Conservation (phyloP, 2,888 invertebrate species). For the Heliconius ismenius region DNA sequence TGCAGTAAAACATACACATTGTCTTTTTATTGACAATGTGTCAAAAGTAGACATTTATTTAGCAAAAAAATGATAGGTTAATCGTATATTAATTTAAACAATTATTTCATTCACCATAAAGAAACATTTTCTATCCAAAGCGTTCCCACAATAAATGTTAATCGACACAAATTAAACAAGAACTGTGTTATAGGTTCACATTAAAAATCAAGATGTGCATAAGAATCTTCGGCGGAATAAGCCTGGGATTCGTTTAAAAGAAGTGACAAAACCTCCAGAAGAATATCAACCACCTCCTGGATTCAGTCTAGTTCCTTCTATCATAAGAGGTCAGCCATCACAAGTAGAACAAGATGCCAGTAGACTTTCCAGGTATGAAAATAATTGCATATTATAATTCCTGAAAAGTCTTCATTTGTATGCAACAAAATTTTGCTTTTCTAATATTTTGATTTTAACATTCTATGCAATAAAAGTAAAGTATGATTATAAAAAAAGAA, state of each 20-base stretch:
- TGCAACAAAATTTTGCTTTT: background rate
- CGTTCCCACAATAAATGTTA: too few relatives aligned
- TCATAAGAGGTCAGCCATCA: constrained; percentile 69
- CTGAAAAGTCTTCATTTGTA: background rate
- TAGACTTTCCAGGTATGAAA: constrained; percentile 66
- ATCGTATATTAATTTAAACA: background rate
- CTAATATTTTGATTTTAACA: background rate
- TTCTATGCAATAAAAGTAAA: background rate
- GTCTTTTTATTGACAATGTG: background rate
- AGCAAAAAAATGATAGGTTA: background rate
- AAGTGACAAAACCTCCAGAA: constrained; percentile 79
- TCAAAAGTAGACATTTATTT: background rate
- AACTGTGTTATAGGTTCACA: constrained; percentile 78
- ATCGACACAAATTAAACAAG: background rate
- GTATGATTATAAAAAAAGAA: background rate
- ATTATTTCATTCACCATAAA: background rate
- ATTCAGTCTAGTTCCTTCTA: constrained; percentile 82
- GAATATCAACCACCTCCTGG: constrained; percentile 84
- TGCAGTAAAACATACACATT: background rate
- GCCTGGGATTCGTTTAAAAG: constrained; percentile 79
- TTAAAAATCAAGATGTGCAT: constrained; percentile 85
- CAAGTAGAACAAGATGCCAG: constrained; percentile 69
- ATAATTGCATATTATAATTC: background rate
- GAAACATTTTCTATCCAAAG: too few relatives aligned
- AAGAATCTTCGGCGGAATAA: constrained; percentile 85